Base-by-base conservation (phyloP, 2,113 vertebrate genomes). In the Antidorcas marsupialis region DNA sequence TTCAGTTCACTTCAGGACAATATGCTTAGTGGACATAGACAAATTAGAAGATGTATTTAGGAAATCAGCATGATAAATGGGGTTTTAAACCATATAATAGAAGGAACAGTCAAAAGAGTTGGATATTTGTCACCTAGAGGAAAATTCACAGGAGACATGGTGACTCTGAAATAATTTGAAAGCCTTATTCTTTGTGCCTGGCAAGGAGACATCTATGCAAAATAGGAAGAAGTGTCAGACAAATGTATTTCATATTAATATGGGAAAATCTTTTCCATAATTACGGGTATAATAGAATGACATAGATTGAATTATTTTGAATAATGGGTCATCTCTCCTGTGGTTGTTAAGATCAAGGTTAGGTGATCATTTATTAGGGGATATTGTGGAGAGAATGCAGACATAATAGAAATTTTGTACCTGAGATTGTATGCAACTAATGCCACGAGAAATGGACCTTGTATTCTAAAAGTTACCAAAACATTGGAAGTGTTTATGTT, bases 21-120 rank as follows among this genome's bases (percentile, higher is more conserved):
- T 43, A 76, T 83, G 47, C 50, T 95, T 90, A 94, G 19, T 62
- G 12, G n/a, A 57, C 45, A 45, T 43, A 96, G 55, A 45, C 23
- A 79, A 78, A 96, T 84, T 43, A 94, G 43, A 97, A 94, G 33
- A 88, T 85, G 11, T 74, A 88, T 71, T 89, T 79, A 96, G 62
- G 57, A 96, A 88, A 84, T 88, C 55, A 83, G 60, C 43, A 16
- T 87, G 43, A 57, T 71, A 62, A 64, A 47, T 82, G 28, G 57
- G 36, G 43, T 81, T 89, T 43, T 90, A 86, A 62, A 67, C 64
- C 55, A 50, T 95, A n/a, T 28, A 47, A 82, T 57, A 92, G 57
- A 52, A 89, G 45, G 25, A 93, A 87, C 1, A 82, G 67, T 78
- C 76, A 78, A 76, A 57, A 59, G 59, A 62, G 15, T 78, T 94